Percentiles rank a stretch among this genome's conserved stretches.
Evolutionary conservation across 2,113 vertebrate genomes (phyloP).

Genomic region (Nyctereutes procyonoides): DNA sequence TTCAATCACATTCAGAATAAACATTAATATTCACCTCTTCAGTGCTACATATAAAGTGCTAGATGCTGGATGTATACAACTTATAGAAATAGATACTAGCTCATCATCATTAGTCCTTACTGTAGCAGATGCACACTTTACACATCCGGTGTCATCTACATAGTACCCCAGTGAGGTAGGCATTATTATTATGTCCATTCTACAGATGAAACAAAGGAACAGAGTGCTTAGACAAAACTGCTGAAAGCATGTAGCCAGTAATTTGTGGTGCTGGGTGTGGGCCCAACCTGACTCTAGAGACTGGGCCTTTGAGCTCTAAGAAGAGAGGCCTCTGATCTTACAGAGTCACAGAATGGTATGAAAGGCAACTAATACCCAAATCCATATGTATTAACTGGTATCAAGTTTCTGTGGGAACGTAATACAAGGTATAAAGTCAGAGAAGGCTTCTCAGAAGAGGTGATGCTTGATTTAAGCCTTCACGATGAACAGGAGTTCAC

Average conservation of each 20-base stretch:
- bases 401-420: not conserved
- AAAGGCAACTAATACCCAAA: slow-evolving; percentile 10
- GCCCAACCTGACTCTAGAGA: not conserved
- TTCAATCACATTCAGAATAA: not conserved
- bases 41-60: not conserved
- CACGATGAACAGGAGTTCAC: not conserved
- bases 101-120: not conserved
- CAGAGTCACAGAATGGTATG: not conserved
- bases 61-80: not conserved
- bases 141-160: not conserved
- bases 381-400: not conserved
- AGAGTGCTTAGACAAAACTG: not conserved
- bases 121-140: not conserved
- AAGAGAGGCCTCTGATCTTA: not conserved
- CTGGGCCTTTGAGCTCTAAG: not conserved
- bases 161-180: not conserved
- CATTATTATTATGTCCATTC: not conserved
- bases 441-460: not conserved
- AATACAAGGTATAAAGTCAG: not conserved
- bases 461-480: not conserved
- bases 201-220: slow-evolving; percentile 23
- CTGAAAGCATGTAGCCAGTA: not conserved
- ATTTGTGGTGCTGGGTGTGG: not conserved
- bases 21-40: not conserved
- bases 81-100: slow-evolving; percentile 17